Evolutionary conservation across 2,888 invertebrate genomes (phyloP).

Genomic region (Boloria selene): DNA sequence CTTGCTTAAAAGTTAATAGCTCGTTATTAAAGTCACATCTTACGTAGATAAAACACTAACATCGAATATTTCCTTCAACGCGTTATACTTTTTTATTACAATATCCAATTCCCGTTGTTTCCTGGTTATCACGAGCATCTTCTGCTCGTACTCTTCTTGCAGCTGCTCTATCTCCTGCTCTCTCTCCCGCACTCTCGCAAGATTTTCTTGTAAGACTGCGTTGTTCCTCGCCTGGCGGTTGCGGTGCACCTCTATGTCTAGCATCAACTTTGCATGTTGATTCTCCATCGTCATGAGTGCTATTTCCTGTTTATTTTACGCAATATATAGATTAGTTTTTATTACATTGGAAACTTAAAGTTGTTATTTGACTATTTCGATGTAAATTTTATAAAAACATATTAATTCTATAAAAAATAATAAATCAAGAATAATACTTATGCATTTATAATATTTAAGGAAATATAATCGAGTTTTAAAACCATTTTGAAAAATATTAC

Average conservation of each 20-base stretch:
- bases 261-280: slow-evolving; percentile 78
- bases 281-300: slow-evolving; percentile 80
- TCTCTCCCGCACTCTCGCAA: slow-evolving; percentile 55
- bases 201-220: slow-evolving; percentile 56
- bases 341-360: too few species aligned
- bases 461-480: too few species aligned
- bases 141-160: slow-evolving; percentile 63
- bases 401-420: too few species aligned
- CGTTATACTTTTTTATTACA: slow-evolving; percentile 59
- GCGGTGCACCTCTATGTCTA: slow-evolving; percentile 82
- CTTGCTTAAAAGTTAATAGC: too few species aligned
- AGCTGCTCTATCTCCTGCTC: slow-evolving; percentile 63
- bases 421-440: too few species aligned
- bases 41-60: slow-evolving; percentile 22
- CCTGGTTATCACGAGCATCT: slow-evolving; percentile 54
- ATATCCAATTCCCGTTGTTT: slow-evolving; percentile 72
- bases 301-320: slow-evolving; percentile 70
- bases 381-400: too few species aligned
- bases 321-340: too few species aligned
- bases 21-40: too few species aligned
- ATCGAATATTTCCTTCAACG: slow-evolving; percentile 43
- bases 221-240: slow-evolving; percentile 66
- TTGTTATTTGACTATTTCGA: too few species aligned
- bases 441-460: too few species aligned
- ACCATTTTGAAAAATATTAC: slow-evolving; percentile 50